Evolutionary conservation across 2,888 invertebrate genomes (phyloP), one percentile per base, ranked within the genome.

Genomic region (Drosophila diplacantha): DNA sequence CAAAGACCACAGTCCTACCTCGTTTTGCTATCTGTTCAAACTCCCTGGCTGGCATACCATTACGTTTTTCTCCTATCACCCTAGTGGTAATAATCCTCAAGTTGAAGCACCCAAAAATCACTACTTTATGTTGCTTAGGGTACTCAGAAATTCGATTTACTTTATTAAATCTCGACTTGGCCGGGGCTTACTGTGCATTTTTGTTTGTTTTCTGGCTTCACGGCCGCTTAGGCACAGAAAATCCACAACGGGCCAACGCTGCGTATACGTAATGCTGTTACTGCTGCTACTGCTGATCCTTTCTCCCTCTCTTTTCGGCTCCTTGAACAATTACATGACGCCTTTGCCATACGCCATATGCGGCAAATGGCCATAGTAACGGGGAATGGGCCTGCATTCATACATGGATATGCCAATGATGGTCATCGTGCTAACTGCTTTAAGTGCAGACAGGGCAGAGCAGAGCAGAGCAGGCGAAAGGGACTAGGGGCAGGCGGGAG

Each of bases 361-460:
- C 78, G 44, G 63, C 53, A 75, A 83, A 78, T 83, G 80, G 63
- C 74, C 49, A 56, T 52, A 20, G 44, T 63, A 54, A 20, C 34
- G 14, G 55, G 11, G 39, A 55, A 58, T 53, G 44, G 49, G 57
- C 55, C 53, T 31, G 61, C 52, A 69, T 62, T 62, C 69, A 54
- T 62, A 55, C 63, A 68, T 69, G 62, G 69, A 69, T 78, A 79
- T 72, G 73, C 61, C 82, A 74, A 72, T 79, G 73, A 69, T 72
- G 80, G 73, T 72, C 81, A 81, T 61, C 62, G 69, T 58, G 76
- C 68, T 83, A 79, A 81, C 83, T 81, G 72, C 80, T 83, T 81
- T 74, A 81, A 80, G 83, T 81, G 83, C 72, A 68, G 57, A 50
- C 68, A 38, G 41, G 29, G 12, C 18, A 12, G 37, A 37, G 37